phyloP scores from a whole-genome alignment of 2,797 vertebrate genomes.

The Pseudomugil tenellus region DNA sequence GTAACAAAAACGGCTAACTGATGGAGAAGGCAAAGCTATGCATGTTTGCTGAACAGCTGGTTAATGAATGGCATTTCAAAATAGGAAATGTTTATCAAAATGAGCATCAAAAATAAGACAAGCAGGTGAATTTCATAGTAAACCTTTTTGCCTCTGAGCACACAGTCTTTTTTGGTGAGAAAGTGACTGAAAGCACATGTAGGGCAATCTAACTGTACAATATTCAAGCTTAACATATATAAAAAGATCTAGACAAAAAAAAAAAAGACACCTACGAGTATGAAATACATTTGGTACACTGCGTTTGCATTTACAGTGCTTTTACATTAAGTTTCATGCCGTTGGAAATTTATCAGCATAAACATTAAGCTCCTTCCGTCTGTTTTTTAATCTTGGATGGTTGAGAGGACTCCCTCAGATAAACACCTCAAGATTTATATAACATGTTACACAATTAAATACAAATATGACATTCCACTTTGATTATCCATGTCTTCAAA shows the following conservation, averaged over 20 bases:
- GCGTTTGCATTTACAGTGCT: conserved; percentile 57
- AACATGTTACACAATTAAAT: conserved; percentile 51
- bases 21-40: conserved; percentile 19
- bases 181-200: conserved; percentile 27
- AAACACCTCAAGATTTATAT: conserved; percentile 59
- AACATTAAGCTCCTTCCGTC: conserved; percentile 34
- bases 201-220: conserved; percentile 13
- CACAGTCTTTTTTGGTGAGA: conserved; percentile 69
- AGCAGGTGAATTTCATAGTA: conserved; percentile 9
- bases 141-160: conserved; percentile 68
- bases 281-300: conserved; percentile 40
- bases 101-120: conserved; percentile 36
- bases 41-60: conserved; percentile 14
- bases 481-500: conserved; percentile 59
- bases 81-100: background rate
- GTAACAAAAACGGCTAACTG: conserved; percentile 19
- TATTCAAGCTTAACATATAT: conserved; percentile 20
- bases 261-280: conserved; percentile 21
- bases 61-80: conserved; percentile 24
- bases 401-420: conserved; percentile 7
- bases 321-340: conserved; percentile 54
- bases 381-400: conserved; percentile 30
- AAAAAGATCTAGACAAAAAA: conserved; percentile 18
- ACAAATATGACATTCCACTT: conserved; percentile 58
- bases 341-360: conserved; percentile 46